phyloP scores from a whole-genome alignment of 2,797 vertebrate species.

The Peromyscus eremicus region DNA sequence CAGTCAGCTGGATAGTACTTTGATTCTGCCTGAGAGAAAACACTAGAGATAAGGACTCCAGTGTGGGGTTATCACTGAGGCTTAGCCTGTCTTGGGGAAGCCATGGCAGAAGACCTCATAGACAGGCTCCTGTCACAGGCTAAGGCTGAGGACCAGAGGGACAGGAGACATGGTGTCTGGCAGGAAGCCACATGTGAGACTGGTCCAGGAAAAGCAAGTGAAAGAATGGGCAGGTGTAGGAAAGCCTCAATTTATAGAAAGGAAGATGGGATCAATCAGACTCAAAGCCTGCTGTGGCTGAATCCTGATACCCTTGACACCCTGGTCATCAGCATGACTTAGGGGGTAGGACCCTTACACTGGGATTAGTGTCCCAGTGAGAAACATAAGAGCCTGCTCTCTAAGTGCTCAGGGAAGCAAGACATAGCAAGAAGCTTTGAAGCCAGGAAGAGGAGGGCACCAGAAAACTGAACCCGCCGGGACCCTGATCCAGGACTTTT shows the following conservation, averaged over 20 bases:
- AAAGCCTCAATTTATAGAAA: neutral
- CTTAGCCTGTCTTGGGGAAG: neutral
- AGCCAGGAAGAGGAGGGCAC: neutral
- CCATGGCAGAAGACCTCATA: neutral
- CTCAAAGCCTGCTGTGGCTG: neutral
- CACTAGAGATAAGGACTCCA: neutral
- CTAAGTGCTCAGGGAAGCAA: neutral
- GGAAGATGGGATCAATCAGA: fast-evolving
- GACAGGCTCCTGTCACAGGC: fast-evolving
- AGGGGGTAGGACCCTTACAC: neutral
- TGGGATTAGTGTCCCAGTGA: neutral
- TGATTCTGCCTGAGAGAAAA: neutral
- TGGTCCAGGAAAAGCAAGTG: neutral
- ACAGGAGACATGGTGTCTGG: too few relatives aligned
- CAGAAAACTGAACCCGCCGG: neutral
- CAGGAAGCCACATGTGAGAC: neutral
- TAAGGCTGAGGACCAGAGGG: neutral
- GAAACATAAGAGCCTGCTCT: neutral
- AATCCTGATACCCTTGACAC: too few relatives aligned
- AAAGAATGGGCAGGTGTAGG: neutral
- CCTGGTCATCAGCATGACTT: neutral
- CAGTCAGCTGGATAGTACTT: fast-evolving
- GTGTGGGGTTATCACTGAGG: neutral
- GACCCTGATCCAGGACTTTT: neutral
- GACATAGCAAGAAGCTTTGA: neutral